Evolutionary conservation across 1,140 invertebrate genomes (phyloP).

Genomic region (Drosophila nannoptera): DNA sequence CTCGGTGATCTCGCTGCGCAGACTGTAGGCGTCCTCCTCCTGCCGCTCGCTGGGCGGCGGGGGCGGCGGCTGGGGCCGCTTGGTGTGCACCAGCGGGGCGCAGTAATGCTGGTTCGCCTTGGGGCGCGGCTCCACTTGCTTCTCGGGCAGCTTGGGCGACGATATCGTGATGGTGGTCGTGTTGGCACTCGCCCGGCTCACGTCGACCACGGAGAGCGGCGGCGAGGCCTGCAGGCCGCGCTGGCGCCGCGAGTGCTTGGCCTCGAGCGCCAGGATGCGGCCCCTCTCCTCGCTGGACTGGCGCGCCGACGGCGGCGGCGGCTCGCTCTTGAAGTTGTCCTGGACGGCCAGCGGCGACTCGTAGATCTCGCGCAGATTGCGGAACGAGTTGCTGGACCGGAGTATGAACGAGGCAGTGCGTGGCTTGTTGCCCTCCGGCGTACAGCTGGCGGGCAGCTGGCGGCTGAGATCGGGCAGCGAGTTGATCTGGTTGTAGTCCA

Average conservation of each 20-base stretch:
- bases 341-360: conserved; percentile 81
- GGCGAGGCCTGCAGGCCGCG: conserved; percentile 82
- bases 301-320: conserved; percentile 5
- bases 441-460: conserved; percentile 19
- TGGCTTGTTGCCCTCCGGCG: conserved; percentile 30
- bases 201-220: conserved; percentile 70
- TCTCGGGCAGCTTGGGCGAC: conserved; percentile 52
- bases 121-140: conserved; percentile 21
- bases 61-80: conserved; percentile 60
- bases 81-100: conserved; percentile 50
- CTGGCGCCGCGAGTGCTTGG: conserved; percentile 85
- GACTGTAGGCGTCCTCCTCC: conserved; percentile 69
- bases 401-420: conserved; percentile 64
- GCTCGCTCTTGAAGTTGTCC: conserved; percentile 61
- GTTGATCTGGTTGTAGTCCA: conserved; percentile 81
- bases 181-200: conserved; percentile 43
- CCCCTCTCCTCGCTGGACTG: conserved; percentile 75
- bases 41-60: conserved; percentile 39
- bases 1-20: conserved; percentile 75
- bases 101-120: conserved; percentile 62
- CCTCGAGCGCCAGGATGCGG: conserved; percentile 82
- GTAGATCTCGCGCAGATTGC: conserved; percentile 84
- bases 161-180: conserved; percentile 71
- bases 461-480: conserved; percentile 72
- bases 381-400: conserved; percentile 66